Base-by-base conservation (phyloP, 2,888 invertebrate genomes). In the Hipparchia semele region DNA sequence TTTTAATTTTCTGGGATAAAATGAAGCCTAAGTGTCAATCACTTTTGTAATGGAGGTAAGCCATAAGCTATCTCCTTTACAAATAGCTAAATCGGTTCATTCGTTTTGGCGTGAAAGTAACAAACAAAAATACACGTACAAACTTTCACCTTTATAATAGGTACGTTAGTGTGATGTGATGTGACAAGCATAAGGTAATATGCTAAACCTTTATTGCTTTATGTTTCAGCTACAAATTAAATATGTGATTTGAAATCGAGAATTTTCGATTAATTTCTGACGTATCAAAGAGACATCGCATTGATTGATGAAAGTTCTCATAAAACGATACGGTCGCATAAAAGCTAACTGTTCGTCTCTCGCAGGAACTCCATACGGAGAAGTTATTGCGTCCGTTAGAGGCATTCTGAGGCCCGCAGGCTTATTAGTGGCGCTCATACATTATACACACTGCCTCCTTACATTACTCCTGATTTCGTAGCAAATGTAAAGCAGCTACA, bases 401-500 rank as follows among this genome's bases (percentile, higher is more conserved):
- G 64, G 13, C 49, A 33, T 23, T 46, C 8, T 2, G 64, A 51
- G 51, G 51, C 64, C 45, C 45, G 13, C 8, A 13, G 64, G 51
- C 64, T 64, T 51, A 51, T 64, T 51, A 64, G 64, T 23, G 23
- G 12, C 23, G 62, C 64, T 64, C 64, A 46, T 64, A 64, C 23
- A 64, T 51, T 51, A 51, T 51, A 64, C 49, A 49, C 10, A 23
- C 64, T 10, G 10, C 46, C n/a, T 46, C 13, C 45, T 46, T 45
- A 8, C 51, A 7, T 51, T 51, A 62, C 64, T 64, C 10, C 49
- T 64, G 10, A 64, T 49, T 49, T 49, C 49, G 51, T 33, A 59
- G n/a, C 13, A 4, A 13, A 2, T 9, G 8, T 62, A 13, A 51
- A 46, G 13, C 51, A 2, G 9, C 49, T 64, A 10, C 23, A 64